Base-by-base conservation (phyloP, 2,888 invertebrate genomes). In the Andrena camellia region DNA sequence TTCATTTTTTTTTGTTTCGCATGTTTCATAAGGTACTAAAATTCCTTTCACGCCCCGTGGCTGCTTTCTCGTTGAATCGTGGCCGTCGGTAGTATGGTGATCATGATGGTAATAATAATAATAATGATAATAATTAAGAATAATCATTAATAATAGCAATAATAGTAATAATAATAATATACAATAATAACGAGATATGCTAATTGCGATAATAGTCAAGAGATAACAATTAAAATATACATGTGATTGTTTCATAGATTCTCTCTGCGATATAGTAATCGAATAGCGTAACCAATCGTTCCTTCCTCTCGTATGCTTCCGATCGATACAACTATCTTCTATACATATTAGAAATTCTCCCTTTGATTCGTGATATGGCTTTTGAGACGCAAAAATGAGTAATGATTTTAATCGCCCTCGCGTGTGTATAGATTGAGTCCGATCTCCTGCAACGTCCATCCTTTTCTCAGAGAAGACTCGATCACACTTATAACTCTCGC, bases 141-240 rank as follows among this genome's bases (percentile, higher is more conserved):
- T 85, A 81, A 81, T 81, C 13, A 42, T 42, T 13, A 83, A 73
- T 86, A 79, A 83, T 81, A 73, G 84, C 79, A 81, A 78, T 82
- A 84, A 83, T 89, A 78, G 83, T 89, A 88, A 81, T 88, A 84
- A 88, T 90, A 87, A 88, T 89, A 92, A 90, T 91, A 89, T 90
- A 91, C 90, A 92, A 85, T 91, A 87, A 90, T 92, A 91, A 91
- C 88, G 89, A 90, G 88, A 91, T 91, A 91, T 88, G 88, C 89
- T 90, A 92, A 86, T 70, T 84, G 74, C 79, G 83, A 88, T 90
- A 90, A 90, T 91, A 90, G 86, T 91, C 88, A 90, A 90, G 90
- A 91, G 90, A 89, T 92, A 92, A 92, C 90, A 91, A 91, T 87
- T 91, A 90, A 92, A 92, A 91, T 92, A 90, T 92, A 91, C 88